Base-by-base conservation (phyloP, 2,888 invertebrate species). In the Diarsia rubi region DNA sequence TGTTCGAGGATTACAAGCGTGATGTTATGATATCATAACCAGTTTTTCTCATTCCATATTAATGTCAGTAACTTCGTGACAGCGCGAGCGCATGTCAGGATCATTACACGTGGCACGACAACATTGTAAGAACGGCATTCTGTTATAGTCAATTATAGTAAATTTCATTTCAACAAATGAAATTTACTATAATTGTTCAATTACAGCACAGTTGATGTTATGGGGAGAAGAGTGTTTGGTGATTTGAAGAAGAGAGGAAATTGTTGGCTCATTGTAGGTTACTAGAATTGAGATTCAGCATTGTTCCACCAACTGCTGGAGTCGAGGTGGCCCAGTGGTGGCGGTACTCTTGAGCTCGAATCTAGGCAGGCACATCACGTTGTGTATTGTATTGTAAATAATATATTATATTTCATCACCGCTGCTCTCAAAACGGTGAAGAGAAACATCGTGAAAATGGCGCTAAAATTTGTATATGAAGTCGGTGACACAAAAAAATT, bases 161-260 rank as follows among this genome's bases (percentile, higher is more conserved):
- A n/a, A n/a, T n/a, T n/a, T n/a, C n/a, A n/a, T n/a, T n/a, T n/a
- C n/a, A 73, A 82, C 60, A 44, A 81, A 65, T 74, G 3, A 54
- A 82, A 73, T 66, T 79, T 60, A 11, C 63, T 37, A 0, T 79
- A 67, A 81, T 83, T 74, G 66, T 1, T 8, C 79, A 67, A 81
- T 81, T 79, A 69, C 31, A 21, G 27, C 4, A 63, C 31, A 69
- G 54, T 74, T 27, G 47, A 60, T 49, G 44, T 45, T 47, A 54
- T 57, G 37, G 24, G 69, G 31, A n/a, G n/a, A 67, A 78, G 83
- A 69, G 27, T 14, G n/a, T n/a, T 59, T 3, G 16, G 19, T 54
- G 27, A 77, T 67, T 52, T 69, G 47, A 27, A 31, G 19, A 69
- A 0, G 44, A 31, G 24, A 42, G 37, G 12, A 52, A 60, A n/a